Evolutionary conservation across 2,888 invertebrate genomes (phyloP).

Genomic region (Rhagium mordax): DNA sequence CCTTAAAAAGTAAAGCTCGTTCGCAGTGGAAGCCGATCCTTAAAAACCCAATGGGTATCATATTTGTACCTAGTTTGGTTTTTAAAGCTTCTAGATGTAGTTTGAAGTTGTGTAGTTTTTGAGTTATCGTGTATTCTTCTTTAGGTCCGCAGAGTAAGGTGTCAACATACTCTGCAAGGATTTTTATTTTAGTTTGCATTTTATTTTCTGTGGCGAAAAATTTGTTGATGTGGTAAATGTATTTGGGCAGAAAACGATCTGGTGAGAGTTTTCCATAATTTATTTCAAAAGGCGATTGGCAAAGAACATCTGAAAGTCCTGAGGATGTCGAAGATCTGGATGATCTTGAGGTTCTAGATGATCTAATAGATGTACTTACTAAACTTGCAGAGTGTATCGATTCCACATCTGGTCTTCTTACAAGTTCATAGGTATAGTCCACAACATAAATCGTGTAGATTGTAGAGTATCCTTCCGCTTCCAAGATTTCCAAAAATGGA

Average conservation of each 20-base stretch:
- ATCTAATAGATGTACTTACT: background rate
- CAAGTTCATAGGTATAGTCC: slow-evolving; percentile 57
- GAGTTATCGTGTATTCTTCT: slow-evolving; percentile 46
- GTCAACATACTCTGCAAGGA: slow-evolving; percentile 60
- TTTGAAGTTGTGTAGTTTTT: slow-evolving; percentile 58
- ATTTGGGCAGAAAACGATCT: slow-evolving; percentile 58
- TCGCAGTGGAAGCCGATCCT: slow-evolving; percentile 72
- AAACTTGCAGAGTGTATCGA: slow-evolving; percentile 1
- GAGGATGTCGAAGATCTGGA: background rate
- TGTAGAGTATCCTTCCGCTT: slow-evolving; percentile 55
- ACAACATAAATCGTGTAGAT: slow-evolving; percentile 61
- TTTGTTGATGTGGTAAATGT: slow-evolving; percentile 54
- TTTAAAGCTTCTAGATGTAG: slow-evolving; percentile 59
- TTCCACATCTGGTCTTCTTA: slow-evolving; percentile 11
- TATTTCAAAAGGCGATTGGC: slow-evolving; percentile 35
- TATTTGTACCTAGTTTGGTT: slow-evolving; percentile 66
- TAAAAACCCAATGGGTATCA: slow-evolving; percentile 72
- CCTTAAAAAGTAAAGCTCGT: slow-evolving; percentile 71
- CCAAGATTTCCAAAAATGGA: slow-evolving; percentile 63
- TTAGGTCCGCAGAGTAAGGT: slow-evolving; percentile 59
- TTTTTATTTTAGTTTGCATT: slow-evolving; percentile 53
- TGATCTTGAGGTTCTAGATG: background rate
- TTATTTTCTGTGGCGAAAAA: slow-evolving; percentile 39
- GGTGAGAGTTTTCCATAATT: slow-evolving; percentile 54
- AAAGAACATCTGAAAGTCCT: background rate